A percentile compares a stretch with the other conserved stretches of the same genome.
These are phyloP conservation scores for Chelmon rostratus DNA, from an alignment of 2,797 vertebrate genomes.

Conservation along the genomic window DNA sequence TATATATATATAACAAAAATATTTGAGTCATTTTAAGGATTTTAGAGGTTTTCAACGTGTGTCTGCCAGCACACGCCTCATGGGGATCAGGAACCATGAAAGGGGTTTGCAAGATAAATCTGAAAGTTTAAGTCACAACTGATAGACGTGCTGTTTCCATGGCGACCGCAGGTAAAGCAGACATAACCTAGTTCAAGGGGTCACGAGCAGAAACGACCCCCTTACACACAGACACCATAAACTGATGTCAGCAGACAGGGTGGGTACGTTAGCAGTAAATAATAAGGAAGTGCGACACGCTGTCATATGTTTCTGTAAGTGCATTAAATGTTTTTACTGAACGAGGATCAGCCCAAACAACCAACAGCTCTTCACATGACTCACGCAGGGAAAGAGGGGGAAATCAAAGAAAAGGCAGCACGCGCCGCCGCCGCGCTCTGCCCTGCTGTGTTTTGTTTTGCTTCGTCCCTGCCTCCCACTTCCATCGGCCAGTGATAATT, in stretches of 20 bases:
- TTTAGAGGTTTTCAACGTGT: too few species aligned
- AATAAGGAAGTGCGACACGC: not conserved
- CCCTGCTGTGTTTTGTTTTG: conserved; percentile 54
- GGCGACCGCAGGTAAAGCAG: not conserved
- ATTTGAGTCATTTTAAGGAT: too few species aligned
- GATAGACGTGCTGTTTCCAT: not conserved
- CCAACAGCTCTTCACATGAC: conserved; percentile 38
- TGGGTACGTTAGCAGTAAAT: conserved; percentile 23
- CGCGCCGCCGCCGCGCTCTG: conserved; percentile 11
- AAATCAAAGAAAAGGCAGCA: conserved; percentile 42
- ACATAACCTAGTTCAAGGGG: not conserved
- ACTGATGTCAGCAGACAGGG: too few species aligned
- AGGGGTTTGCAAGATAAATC: not conserved
- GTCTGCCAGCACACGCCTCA: not conserved
- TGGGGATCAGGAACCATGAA: too few species aligned
- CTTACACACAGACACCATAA: too few species aligned
- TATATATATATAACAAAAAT: too few species aligned
- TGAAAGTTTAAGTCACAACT: not conserved
- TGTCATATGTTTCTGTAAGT: not conserved
- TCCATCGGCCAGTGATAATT: conserved; percentile 82
- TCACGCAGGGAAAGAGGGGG: conserved; percentile 17
- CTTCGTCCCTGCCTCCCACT: conserved; percentile 50
- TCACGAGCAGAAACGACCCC: not conserved
- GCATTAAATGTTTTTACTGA: conserved; percentile 8
- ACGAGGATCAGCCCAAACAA: conserved; percentile 26